phyloP scores from a whole-genome alignment of 2,888 invertebrate genomes.

The Tholera decimalis region DNA sequence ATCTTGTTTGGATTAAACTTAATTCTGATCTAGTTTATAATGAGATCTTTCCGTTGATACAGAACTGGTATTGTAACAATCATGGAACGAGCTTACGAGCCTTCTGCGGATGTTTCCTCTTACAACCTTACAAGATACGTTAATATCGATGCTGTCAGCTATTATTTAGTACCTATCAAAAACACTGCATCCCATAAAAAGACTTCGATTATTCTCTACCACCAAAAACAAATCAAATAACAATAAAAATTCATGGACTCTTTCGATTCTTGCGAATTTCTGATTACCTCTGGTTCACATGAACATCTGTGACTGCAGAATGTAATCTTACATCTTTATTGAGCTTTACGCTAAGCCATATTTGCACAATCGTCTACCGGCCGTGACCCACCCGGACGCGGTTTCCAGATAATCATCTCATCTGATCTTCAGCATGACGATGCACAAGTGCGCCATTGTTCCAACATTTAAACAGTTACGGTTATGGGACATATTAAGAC shows the following conservation, averaged over 20 bases:
- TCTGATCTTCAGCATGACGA: conserved; percentile 73
- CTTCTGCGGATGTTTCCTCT: conserved; percentile 48
- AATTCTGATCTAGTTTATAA: conserved; percentile 53
- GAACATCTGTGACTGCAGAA: conserved; percentile 66
- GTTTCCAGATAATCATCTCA: conserved; percentile 75
- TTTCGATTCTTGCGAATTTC: conserved; percentile 36
- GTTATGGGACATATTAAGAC: conserved; percentile 60
- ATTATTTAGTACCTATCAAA: conserved; percentile 40
- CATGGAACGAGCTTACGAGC: conserved; percentile 22
- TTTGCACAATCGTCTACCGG: conserved; percentile 73
- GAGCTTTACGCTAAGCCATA: conserved; percentile 66
- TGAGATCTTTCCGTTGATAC: conserved; percentile 45
- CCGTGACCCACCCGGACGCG: conserved; percentile 76
- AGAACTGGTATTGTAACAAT: conserved; percentile 57
- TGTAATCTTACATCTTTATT: conserved; percentile 70
- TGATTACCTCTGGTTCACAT: conserved; percentile 41
- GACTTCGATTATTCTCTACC: neutral
- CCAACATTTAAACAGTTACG: conserved; percentile 58
- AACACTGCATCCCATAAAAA: neutral
- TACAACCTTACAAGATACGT: conserved; percentile 41
- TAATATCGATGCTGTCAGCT: conserved; percentile 40
- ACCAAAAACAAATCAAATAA: conserved; percentile 20
- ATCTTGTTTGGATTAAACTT: conserved; percentile 41
- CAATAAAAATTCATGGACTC: conserved; percentile 17
- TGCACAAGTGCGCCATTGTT: conserved; percentile 74